Evolutionary conservation across 2,113 vertebrate genomes (phyloP), one percentile per base, ranked within the genome.

Genomic region (Lepisosteus oculatus): DNA sequence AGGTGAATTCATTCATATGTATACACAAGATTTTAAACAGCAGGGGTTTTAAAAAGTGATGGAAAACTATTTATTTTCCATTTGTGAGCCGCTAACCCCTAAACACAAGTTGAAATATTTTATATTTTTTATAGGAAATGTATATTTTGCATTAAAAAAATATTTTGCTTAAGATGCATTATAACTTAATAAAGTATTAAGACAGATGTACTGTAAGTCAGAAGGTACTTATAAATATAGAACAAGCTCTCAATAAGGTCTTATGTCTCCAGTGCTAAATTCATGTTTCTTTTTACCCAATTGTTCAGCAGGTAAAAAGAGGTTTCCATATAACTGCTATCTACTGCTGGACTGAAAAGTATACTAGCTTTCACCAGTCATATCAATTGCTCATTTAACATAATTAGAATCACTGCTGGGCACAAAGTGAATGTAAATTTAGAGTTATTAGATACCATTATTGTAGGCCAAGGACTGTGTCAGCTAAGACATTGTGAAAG

Each of bases 351-450:
- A 59, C 9, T 59, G 56, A 59, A 59, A 59, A 9, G 56, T n/a
- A 59, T 59, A 11, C 56, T 54, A 67, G 41, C 61, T 66, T 14
- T 67, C 61, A 73, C 76, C 82, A 54, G 79, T 80, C 84, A 88
- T 81, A 87, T 83, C 86, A 86, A 89, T 85, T 88, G 87, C 83
- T 81, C 85, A 83, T 76, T 75, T 82, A 74, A 72, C 69, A 84
- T 88, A 88, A 89, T 90, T 90, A 90, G 86, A 84, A 82, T 86
- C 86, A 87, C 86, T 88, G 82, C 77, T 76, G 76, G 78, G 82
- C 78, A 72, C 78, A 78, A 77, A 77, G 70, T 78, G 72, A 74
- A 76, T 78, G 71, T 75, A 70, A 69, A 67, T 56, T 61, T 54
- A n/a, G 67, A 65, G 71, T 67, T 54, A 72, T 55, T 65, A 76